Conservation (phyloP, 2,888 invertebrate species). For the Netelia fuscicornis region DNA sequence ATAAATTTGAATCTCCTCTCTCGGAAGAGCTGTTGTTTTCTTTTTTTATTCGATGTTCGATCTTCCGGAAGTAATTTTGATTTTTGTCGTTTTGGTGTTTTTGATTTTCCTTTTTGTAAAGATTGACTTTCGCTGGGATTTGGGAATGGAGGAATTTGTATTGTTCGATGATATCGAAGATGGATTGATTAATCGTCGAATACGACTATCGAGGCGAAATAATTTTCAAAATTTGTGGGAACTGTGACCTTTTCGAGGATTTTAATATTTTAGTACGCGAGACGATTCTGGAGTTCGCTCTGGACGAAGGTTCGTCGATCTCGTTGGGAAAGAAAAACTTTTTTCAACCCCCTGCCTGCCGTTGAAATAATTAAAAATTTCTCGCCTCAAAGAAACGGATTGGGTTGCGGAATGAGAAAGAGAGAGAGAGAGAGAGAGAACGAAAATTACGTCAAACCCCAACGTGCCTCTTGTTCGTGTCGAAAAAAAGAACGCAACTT, state of each 20-base stretch:
- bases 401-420: constrained; percentile 6
- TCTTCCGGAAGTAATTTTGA: no score
- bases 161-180: no score
- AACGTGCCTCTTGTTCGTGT: constrained; percentile 45
- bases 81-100: no score
- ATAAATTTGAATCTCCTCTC: constrained; percentile 58
- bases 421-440: constrained; percentile 26
- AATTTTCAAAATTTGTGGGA: no score
- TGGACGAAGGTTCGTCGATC: background rate
- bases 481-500: constrained; percentile 28
- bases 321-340: constrained; percentile 28
- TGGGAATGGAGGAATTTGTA: no score
- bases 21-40: constrained; percentile 33
- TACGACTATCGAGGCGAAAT: no score
- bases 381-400: constrained; percentile 14
- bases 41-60: background rate
- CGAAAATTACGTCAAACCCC: constrained; percentile 53
- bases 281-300: background rate
- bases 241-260: background rate
- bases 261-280: background rate
- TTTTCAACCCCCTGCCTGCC: background rate
- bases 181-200: no score
- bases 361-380: constrained; percentile 49
- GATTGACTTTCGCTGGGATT: no score
- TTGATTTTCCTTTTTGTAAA: no score